Base-by-base conservation (phyloP, 2,113 vertebrate genomes). In the Steatornis caripensis region DNA sequence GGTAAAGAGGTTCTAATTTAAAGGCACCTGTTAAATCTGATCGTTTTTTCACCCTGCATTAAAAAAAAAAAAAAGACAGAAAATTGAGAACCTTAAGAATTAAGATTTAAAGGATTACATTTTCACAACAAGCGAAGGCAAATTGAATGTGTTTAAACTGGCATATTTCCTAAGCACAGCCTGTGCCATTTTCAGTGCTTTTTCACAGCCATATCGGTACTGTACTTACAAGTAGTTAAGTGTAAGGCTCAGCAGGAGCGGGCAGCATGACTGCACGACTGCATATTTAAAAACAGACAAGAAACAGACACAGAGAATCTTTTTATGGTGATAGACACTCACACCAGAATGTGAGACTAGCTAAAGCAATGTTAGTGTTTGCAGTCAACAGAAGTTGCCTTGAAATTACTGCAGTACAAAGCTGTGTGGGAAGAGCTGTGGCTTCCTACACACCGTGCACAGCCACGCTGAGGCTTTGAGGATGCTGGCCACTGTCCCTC, bases 1-100 rank as follows among this genome's bases (percentile, higher is more conserved):
- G 98, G 90, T 99, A 99, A 49, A 99, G 89, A 5, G 99, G 99
- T 41, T 99, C 99, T 91, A 99, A 91, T 89, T 99, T 99, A 96
- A 99, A 99, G 87, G 99, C 99, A 78, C 98, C 98, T 11, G 98
- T 99, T 77, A 99, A 93, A 94, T 99, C 99, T 7, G 95, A 45
- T 96, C 99, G 98, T 54, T 98, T 99, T 95, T 99, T 99, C 95
- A 99, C 99, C 99, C 99, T 99, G 96, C 71, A 87, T n/a, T 49
- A 32, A 21, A 57, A 61, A 88, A 62, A 66, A 57, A 76, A 48
- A 32, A 49, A 16, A 84, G 11, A 54, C 41, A 65, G 54, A 9
- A 62, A 46, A 32, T 46, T 30, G 15, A 81, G 69, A 82, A 65
- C 60, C 54, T 37, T 43, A 70, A 60, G 76, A 89, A 92, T 78